These are phyloP conservation scores for Tipula lateralis DNA, from an alignment of 2,888 invertebrate species.

Conservation along the genomic window DNA sequence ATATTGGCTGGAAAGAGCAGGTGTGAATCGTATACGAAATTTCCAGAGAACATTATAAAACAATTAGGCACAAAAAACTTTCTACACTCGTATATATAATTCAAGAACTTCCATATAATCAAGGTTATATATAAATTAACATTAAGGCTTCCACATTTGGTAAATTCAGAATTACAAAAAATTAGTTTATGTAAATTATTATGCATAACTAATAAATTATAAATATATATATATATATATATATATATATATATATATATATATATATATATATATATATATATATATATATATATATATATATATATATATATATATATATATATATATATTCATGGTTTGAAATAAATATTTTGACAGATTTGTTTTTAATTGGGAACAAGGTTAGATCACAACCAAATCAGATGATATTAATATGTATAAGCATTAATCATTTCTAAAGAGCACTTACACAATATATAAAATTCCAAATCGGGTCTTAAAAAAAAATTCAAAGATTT, in stretches of 20 bases:
- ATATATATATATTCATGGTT: not conserved
- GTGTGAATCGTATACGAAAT: not conserved
- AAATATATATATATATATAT: no score
- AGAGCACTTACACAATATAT: not conserved
- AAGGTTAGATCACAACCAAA: not conserved
- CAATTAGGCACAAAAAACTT: not conserved
- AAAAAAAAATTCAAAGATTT: not conserved
- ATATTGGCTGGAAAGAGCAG: not conserved
- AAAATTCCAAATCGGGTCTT: not conserved
- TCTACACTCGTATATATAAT: not conserved
- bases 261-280: no score
- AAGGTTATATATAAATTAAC: not conserved
- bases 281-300: no score
- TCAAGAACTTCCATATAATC: not conserved
- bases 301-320: no score
- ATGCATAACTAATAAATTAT: not conserved
- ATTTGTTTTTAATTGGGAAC: not conserved
- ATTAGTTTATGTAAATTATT: not conserved
- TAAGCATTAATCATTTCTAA: not conserved
- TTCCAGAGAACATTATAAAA: not conserved
- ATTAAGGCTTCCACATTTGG: not conserved
- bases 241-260: no score
- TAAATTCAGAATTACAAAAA: not conserved
- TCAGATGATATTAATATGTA: no score
- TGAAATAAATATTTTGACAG: not conserved